phyloP scores from a whole-genome alignment of 2,113 vertebrate genomes.

The Centropristis striata region DNA sequence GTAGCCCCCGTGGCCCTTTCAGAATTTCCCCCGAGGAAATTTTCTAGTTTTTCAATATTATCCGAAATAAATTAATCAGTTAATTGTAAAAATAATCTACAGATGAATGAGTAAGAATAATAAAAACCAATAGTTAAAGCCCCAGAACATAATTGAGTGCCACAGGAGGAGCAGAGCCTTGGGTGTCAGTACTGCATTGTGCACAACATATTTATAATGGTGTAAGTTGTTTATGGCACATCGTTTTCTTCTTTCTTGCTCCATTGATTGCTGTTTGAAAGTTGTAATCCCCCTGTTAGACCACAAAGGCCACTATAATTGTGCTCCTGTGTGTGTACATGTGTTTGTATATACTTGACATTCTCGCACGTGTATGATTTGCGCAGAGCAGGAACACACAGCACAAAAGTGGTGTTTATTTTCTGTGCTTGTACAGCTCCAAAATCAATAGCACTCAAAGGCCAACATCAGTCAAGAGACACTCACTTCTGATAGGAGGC shows the following conservation, averaged over 20 bases:
- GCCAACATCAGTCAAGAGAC: conserved; percentile 55
- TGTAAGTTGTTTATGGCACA: neutral
- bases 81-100: neutral
- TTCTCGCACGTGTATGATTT: conserved; percentile 30
- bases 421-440: conserved; percentile 9
- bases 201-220: neutral
- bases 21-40: too few relatives aligned
- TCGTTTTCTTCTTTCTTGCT: neutral
- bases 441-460: conserved; percentile 49
- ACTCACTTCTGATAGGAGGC: conserved; percentile 27
- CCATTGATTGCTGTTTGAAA: conserved; percentile 1
- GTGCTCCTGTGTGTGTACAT: neutral
- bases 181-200: neutral
- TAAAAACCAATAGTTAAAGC: neutral
- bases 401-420: conserved; percentile 13
- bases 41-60: too few relatives aligned
- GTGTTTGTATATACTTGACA: conserved; percentile 43
- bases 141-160: neutral
- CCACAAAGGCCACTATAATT: conserved; percentile 23
- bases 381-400: neutral
- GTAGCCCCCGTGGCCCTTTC: too few relatives aligned
- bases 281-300: conserved; percentile 4
- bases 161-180: neutral
- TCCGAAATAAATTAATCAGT: neutral
- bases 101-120: neutral